phyloP scores from a whole-genome alignment of 1,140 invertebrate species.

The Dendrolimus punctatus region DNA sequence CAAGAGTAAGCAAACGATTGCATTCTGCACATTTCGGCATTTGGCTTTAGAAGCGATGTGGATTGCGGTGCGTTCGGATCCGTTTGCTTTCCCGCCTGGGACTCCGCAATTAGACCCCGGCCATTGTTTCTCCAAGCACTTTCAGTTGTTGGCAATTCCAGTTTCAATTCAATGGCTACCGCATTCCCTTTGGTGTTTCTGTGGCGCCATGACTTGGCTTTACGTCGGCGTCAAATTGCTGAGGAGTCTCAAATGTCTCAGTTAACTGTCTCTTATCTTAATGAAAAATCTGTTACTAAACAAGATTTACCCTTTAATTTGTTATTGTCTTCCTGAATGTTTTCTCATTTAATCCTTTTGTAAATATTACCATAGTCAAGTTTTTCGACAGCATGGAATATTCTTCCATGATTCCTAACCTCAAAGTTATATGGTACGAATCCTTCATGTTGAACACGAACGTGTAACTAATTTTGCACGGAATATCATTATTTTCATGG shows the following conservation, averaged over 20 bases:
- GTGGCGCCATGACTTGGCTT: background rate
- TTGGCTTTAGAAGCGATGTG: constrained; percentile 6
- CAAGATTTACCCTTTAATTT: too few species aligned
- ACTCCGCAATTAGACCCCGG: constrained; percentile 33
- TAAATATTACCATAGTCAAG: too few species aligned
- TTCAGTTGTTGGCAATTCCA: constrained; percentile 32
- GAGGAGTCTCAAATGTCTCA: background rate
- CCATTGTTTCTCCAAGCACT: constrained; percentile 36
- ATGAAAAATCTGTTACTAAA: too few species aligned
- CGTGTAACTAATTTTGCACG: too few species aligned
- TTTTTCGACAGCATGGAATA: too few species aligned
- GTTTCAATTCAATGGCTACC: constrained; percentile 22
- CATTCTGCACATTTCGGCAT: constrained; percentile 10
- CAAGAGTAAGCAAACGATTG: too few species aligned
- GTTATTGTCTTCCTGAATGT: too few species aligned
- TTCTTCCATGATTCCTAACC: too few species aligned
- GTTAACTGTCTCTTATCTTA: background rate
- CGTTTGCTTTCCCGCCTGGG: constrained; percentile 23
- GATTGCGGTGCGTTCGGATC: constrained; percentile 31
- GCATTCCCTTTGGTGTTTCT: constrained; percentile 16
- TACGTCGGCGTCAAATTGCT: constrained; percentile 1
- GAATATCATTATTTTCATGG: constrained; percentile 4
- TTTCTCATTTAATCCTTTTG: too few species aligned
- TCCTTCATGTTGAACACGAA: too few species aligned
- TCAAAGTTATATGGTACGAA: too few species aligned